Base-by-base conservation (phyloP, 2,113 vertebrate genomes). In the Tachuris rubrigastra region DNA sequence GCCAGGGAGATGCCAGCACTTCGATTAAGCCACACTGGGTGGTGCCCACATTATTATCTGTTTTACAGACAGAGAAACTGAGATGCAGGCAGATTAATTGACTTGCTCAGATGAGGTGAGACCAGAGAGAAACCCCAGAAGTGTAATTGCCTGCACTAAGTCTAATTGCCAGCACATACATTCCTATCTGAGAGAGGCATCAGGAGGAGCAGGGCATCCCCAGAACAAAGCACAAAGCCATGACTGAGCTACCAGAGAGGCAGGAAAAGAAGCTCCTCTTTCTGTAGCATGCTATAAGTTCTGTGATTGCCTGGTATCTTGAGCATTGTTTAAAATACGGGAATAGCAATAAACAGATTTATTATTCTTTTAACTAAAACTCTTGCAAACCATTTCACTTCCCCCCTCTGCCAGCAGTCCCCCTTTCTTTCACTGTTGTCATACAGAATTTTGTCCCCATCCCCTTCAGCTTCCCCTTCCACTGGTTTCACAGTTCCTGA, bases 11-110 rank as follows among this genome's bases (percentile, higher is more conserved):
- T 85, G 71, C 86, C 76, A 91, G 69, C 55, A 10, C 92, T 89
- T 89, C 6, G 19, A 87, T 90, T 68, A 85, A 87, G 49, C 84
- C 86, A 21, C 2, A 0, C 89, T 91, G 91, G 60, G 73, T 91
- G 80, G 87, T 94, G 60, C 80, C 78, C 31, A 4, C 52, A 4
- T 60, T 82, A 79, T 91, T 94, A 58, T 91, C 83, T 86, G 44
- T 42, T 95, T 78, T 42, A 93, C 89, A 93, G 86, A 62, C 90
- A 75, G 84, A 58, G 87, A 28, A 85, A 72, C 80, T 0, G 30
- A 89, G 91, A 92, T 41, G 80, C 69, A n/a, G 80, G 53, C 69
- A 94, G 93, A 95, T 94, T 85, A 95, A 95, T 50, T 87, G 87
- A 85, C 84, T 92, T 68, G 77, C 58, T 93, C 41, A 9, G 84